These are phyloP conservation scores for Darevskia nairensis DNA, from an alignment of 2,797 vertebrate species.

Conservation along the genomic window DNA sequence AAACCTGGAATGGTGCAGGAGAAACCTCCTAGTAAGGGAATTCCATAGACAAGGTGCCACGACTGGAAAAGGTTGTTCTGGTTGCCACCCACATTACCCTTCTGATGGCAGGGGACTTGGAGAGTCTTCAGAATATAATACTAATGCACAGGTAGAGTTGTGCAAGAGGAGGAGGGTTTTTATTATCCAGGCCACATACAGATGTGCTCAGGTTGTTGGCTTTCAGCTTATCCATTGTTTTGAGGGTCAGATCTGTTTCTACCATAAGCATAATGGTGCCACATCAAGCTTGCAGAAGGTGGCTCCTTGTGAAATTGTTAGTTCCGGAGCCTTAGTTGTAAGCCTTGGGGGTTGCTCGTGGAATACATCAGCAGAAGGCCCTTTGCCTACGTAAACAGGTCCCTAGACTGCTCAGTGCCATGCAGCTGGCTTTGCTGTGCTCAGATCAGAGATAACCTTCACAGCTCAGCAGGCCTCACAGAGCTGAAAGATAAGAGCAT, in stretches of 20 bases:
- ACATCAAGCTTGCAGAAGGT: neutral
- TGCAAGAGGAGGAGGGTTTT: too few species aligned
- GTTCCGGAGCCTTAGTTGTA: neutral
- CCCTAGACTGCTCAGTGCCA: neutral
- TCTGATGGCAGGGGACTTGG: too few species aligned
- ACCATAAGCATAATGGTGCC: neutral
- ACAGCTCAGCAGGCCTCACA: neutral
- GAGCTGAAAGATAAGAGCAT: conserved; percentile 12
- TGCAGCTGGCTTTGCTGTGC: neutral
- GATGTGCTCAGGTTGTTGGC: neutral
- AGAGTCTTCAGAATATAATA: neutral
- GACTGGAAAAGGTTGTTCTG: neutral
- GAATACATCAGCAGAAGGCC: neutral
- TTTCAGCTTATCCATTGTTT: neutral
- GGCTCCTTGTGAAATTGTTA: neutral
- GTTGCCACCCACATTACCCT: neutral
- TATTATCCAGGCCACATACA: neutral
- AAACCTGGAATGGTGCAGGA: neutral
- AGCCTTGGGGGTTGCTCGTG: neutral
- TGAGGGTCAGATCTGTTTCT: neutral
- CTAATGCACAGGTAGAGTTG: neutral
- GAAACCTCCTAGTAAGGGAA: neutral
- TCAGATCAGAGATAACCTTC: neutral
- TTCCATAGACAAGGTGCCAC: neutral
- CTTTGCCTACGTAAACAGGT: neutral